A percentile compares a stretch with the other conserved stretches of the same genome.
These are phyloP conservation scores for Elmis aenea DNA, from an alignment of 2,888 invertebrate genomes.

Conservation along the genomic window DNA sequence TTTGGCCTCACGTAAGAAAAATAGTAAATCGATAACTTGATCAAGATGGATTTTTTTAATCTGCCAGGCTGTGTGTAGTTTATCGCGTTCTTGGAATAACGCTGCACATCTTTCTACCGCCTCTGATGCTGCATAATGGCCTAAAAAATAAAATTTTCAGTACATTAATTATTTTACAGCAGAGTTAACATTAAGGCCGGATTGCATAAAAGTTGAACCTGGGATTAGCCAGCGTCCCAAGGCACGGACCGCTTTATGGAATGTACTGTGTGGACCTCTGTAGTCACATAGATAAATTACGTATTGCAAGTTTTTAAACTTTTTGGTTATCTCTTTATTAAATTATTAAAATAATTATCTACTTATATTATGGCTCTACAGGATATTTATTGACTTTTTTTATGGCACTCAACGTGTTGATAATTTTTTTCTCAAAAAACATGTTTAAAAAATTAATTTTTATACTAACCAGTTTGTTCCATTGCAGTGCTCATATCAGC, in stretches of 20 bases:
- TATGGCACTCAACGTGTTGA: too few relatives aligned
- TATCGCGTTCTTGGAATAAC: constrained; percentile 72
- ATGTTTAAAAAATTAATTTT: too few relatives aligned
- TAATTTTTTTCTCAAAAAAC: too few relatives aligned
- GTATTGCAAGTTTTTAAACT: background rate
- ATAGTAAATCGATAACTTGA: constrained; percentile 88
- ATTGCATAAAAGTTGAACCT: too few relatives aligned
- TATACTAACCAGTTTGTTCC: constrained; percentile 70
- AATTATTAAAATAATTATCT: too few relatives aligned
- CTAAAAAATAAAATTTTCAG: constrained; percentile 26
- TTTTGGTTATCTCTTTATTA: background rate
- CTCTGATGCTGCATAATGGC: constrained; percentile 75
- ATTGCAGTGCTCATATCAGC: constrained; percentile 75
- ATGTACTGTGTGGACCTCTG: too few relatives aligned
- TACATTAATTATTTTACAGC: too few relatives aligned
- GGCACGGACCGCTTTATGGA: too few relatives aligned
- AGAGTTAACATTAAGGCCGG: too few relatives aligned
- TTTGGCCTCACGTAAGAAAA: constrained; percentile 90
- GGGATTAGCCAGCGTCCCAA: too few relatives aligned
- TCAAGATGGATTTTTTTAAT: constrained; percentile 82
- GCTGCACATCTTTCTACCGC: constrained; percentile 75
- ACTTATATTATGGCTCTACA: too few relatives aligned
- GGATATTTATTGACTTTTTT: too few relatives aligned
- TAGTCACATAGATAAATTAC: background rate
- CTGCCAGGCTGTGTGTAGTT: constrained; percentile 81